Evolutionary conservation across 2,797 vertebrate species (phyloP).

Genomic region (Masticophis lateralis): DNA sequence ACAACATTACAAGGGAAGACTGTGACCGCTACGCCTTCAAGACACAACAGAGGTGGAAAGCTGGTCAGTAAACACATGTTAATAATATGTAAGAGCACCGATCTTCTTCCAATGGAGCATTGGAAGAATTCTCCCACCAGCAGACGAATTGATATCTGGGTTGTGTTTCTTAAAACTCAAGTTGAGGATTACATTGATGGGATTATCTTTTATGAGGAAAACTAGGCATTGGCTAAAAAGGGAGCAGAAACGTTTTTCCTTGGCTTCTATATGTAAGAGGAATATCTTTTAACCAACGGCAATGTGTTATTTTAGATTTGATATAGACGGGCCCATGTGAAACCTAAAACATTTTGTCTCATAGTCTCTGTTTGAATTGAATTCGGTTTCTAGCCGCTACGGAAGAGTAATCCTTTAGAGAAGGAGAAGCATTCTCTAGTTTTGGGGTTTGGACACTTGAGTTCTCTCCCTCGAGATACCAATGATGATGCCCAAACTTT

Average conservation of each 20-base stretch:
- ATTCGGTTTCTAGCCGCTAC: background rate
- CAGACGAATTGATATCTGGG: background rate
- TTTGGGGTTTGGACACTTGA: background rate
- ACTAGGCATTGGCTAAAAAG: background rate
- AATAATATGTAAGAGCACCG: fast-evolving
- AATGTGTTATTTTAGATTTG: background rate
- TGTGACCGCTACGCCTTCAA: conserved; percentile 85
- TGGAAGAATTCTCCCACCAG: background rate
- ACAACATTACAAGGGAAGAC: conserved; percentile 84
- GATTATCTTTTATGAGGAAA: background rate
- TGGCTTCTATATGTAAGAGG: background rate
- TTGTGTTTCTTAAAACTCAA: background rate
- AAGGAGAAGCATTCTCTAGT: background rate
- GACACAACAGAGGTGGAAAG: conserved; percentile 92
- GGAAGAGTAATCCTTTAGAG: too few relatives aligned
- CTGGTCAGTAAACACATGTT: conserved; percentile 72
- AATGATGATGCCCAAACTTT: background rate
- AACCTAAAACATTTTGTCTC: background rate
- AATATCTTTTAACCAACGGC: background rate
- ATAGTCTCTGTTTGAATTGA: background rate
- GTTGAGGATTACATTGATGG: background rate
- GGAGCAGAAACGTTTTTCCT: background rate
- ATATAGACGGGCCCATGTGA: background rate
- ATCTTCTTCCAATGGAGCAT: background rate
- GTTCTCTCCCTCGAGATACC: background rate